A percentile compares a stretch with the other conserved stretches of the same genome.
phyloP scores from a whole-genome alignment of 35 echinoderm and acorn worm genomes.

The Anneissia japonica region DNA sequence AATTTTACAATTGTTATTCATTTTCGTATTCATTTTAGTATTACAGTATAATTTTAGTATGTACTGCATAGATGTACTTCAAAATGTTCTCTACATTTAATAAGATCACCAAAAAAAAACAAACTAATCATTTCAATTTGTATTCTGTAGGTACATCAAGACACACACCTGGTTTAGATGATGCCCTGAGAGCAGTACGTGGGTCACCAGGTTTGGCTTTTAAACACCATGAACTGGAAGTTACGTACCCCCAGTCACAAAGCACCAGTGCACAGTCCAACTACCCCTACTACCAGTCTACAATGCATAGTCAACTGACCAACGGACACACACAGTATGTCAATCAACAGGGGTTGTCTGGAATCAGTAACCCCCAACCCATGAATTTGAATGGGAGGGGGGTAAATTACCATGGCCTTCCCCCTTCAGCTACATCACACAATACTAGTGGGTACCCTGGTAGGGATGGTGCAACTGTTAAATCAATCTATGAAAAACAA shows the following conservation, averaged over 20 bases:
- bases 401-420: not conserved
- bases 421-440: not conserved
- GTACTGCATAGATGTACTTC: too few species aligned
- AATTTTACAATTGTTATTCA: too few species aligned
- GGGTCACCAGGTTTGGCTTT: not conserved
- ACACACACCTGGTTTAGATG: not conserved
- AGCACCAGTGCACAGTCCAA: not conserved
- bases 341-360: not conserved
- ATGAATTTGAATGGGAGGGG: not conserved
- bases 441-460: not conserved
- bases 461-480: not conserved
- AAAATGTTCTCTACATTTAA: too few species aligned
- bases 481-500: constrained; percentile 10
- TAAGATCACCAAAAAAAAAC: too few species aligned
- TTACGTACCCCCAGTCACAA: not conserved
- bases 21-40: too few species aligned
- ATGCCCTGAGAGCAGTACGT: not conserved
- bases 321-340: not conserved
- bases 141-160: too few species aligned
- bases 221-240: not conserved
- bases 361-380: not conserved
- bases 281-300: not conserved
- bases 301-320: not conserved
- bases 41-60: too few species aligned
- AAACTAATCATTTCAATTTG: too few species aligned